These are phyloP conservation scores for Drymonia ruficornis DNA, from an alignment of 2,888 invertebrate species.

Conservation along the genomic window DNA sequence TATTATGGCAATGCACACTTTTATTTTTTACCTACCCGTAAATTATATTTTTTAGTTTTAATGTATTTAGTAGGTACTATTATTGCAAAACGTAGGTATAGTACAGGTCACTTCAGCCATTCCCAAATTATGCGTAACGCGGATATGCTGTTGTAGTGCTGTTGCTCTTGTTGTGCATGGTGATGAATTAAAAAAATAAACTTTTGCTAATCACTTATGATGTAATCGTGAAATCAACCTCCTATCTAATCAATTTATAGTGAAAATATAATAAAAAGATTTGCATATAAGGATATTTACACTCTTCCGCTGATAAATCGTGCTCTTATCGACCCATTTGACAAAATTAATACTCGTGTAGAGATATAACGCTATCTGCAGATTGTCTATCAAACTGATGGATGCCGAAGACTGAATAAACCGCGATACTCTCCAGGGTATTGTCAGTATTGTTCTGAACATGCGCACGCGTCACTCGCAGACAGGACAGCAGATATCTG, in stretches of 20 bases:
- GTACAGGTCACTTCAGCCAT: too few relatives aligned
- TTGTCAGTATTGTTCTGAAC: constrained; percentile 1
- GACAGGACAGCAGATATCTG: constrained; percentile 46
- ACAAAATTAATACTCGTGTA: neutral
- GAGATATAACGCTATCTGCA: neutral
- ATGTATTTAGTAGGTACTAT: too few relatives aligned
- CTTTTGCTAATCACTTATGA: neutral
- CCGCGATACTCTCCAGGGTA: neutral
- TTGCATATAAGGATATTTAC: constrained; percentile 2
- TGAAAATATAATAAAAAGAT: constrained; percentile 2
- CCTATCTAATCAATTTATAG: constrained; percentile 3
- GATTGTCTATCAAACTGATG: neutral
- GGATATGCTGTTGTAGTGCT: too few relatives aligned
- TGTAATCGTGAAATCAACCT: neutral
- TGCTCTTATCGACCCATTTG: neutral
- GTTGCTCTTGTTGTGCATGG: too few relatives aligned
- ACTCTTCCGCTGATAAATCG: neutral
- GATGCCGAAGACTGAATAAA: neutral
- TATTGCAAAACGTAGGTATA: too few relatives aligned
- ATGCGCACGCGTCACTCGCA: constrained; percentile 38
- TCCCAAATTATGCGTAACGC: too few relatives aligned
- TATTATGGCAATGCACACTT: too few relatives aligned
- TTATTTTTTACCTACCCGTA: too few relatives aligned
- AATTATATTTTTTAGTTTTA: too few relatives aligned
- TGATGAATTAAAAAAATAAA: too few relatives aligned